Evolutionary conservation across 1,140 invertebrate species (phyloP).

Genomic region (Atta cephalotes): DNA sequence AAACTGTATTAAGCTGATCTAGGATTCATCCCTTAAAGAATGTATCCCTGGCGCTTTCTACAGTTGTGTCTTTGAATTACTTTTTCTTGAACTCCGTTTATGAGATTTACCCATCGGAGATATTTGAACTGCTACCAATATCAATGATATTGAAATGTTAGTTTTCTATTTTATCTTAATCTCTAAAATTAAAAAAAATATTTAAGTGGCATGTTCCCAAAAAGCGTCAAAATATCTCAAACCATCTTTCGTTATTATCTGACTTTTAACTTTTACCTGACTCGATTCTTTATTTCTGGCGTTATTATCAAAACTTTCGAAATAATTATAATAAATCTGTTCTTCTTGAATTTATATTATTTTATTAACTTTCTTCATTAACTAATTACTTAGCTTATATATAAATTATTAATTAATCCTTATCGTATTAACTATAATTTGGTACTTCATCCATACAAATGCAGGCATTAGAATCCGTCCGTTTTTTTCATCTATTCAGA

Average conservation of each 20-base stretch:
- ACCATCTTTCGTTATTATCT: not conserved
- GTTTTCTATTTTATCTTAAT: not conserved
- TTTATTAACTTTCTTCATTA: not conserved
- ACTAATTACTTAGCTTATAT: not conserved
- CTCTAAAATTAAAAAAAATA: not conserved
- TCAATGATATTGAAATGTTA: not conserved
- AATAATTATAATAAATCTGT: not conserved
- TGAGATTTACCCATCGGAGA: not conserved
- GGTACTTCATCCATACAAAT: too few species aligned
- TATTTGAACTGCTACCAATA: constrained; percentile 10
- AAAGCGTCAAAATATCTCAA: not conserved
- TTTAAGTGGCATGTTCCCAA: not conserved
- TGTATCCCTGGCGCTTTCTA: not conserved
- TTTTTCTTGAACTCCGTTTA: too few species aligned
- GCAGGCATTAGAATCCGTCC: too few species aligned
- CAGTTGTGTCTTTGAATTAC: not conserved
- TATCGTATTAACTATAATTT: too few species aligned
- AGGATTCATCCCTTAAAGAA: not conserved
- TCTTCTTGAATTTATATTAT: not conserved
- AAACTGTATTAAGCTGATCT: constrained; percentile 77
- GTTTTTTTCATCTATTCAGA: too few species aligned
- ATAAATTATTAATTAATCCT: not conserved
- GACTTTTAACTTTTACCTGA: constrained; percentile 10
- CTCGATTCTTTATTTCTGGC: not conserved
- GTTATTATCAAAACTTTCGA: not conserved